Percentiles rank a stretch among this genome's conserved stretches.
Conservation (phyloP, 1,140 invertebrate species). For the Drosophila subpulchrella region DNA sequence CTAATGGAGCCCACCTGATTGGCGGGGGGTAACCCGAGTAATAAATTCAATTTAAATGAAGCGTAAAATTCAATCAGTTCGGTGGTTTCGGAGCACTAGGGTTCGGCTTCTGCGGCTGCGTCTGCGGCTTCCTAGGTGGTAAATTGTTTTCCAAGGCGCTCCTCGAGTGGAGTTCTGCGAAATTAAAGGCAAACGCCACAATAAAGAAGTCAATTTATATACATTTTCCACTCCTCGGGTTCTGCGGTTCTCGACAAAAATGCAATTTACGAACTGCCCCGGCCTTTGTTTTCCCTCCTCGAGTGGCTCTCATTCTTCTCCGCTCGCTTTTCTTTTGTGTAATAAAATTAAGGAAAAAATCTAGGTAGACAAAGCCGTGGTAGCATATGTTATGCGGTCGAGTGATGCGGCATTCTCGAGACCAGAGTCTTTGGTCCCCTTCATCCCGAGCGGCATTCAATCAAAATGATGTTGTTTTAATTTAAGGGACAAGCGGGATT, state of each 20-base stretch:
- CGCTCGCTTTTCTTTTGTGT: constrained; percentile 56
- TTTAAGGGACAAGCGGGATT: constrained; percentile 66
- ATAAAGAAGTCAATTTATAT: constrained; percentile 82
- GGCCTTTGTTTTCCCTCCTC: constrained; percentile 53
- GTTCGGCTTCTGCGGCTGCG: constrained; percentile 58
- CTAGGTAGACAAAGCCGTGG: constrained; percentile 62
- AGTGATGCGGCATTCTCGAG: constrained; percentile 34
- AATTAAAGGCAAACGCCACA: constrained; percentile 71
- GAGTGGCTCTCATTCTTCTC: constrained; percentile 56
- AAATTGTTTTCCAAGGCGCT: constrained; percentile 60
- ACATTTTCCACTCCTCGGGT: constrained; percentile 68
- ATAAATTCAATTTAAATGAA: constrained; percentile 84
- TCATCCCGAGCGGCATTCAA: constrained; percentile 54
- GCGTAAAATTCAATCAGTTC: constrained; percentile 82
- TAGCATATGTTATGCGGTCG: constrained; percentile 75
- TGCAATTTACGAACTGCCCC: constrained; percentile 70
- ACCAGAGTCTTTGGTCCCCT: constrained; percentile 10
- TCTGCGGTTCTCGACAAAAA: constrained; percentile 59
- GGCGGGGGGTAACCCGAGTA: constrained; percentile 25
- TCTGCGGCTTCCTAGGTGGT: constrained; percentile 76
- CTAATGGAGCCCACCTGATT: constrained; percentile 62
- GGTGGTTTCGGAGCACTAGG: constrained; percentile 43
- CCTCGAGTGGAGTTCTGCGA: constrained; percentile 62
- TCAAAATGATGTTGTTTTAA: constrained; percentile 83
- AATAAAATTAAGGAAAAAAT: constrained; percentile 60